Evolutionary conservation across 2,888 invertebrate genomes (phyloP), one percentile per base, ranked within the genome.

Genomic region (Dilophus febrilis): DNA sequence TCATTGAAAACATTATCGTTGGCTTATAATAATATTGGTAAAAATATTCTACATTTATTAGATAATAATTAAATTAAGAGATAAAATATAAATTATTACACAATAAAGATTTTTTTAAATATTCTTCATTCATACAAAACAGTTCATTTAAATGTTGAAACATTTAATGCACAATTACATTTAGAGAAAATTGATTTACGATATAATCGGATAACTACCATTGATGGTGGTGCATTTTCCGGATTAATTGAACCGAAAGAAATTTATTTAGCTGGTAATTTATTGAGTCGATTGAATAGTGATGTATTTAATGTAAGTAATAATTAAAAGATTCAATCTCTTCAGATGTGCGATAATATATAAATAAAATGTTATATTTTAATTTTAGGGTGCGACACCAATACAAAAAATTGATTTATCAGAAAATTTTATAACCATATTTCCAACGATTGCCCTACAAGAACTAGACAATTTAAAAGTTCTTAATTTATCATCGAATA

Each of bases 371-470:
- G 4, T 13, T 14, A 14, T 16, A 14, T 37, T 35, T 40, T 33
- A 44, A 34, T 33, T 35, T 35, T 57, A 60, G 66, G 77, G 84
- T 40, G 72, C 83, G 4, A 72, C 74, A 42, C 77, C 77, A 50
- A 65, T 92, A 44, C 74, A 81, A 50, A 77, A 76, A 49, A 64
- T 94, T 47, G 86, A 90, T 57, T 65, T 94, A 19, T 84, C 87
- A 0, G 77, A 82, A 53, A 92, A 92, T 65, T 86, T 85, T 56
- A 75, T 91, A 40, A 67, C 69, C 2, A 81, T 82, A 55, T 83
- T 87, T 53, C 88, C 88, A 4, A 72, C 74, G 1, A 75, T 81
- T 10, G 80, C 86, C 0, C 57, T 88, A 34, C 77, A 78, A 53
- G 68, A 75, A 22, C 72, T 88, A 48, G 61, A 64, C 17, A 72